Percentiles rank a stretch among this genome's conserved stretches.
Conservation (phyloP, 1,140 invertebrate genomes). For the Stegodyphus mimosarum region DNA sequence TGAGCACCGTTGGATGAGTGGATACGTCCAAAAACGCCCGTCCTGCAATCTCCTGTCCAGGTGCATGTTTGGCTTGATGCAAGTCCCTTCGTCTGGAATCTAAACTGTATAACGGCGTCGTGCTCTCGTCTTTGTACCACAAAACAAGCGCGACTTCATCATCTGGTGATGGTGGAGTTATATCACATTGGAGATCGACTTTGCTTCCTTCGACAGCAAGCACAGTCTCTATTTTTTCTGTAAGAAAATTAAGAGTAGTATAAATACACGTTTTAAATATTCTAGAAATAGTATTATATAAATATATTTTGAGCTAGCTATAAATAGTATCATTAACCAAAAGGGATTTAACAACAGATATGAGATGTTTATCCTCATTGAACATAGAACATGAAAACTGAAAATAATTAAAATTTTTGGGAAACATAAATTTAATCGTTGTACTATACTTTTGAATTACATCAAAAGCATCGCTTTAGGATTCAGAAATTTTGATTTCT, state of each 20-base stretch:
- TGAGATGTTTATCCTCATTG: no score
- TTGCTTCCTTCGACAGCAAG: conserved; percentile 72
- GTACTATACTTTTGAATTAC: no score
- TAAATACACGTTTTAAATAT: background rate
- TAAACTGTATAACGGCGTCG: conserved; percentile 78
- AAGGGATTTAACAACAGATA: no score
- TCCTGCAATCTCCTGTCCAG: conserved; percentile 60
- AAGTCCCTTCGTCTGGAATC: conserved; percentile 64
- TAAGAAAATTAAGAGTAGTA: conserved; percentile 25
- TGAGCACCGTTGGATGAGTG: conserved; percentile 59
- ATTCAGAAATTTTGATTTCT: no score
- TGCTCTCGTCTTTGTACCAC: conserved; percentile 86
- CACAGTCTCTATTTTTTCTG: conserved; percentile 62
- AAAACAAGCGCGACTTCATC: conserved; percentile 85
- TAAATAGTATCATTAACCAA: background rate
- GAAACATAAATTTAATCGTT: no score
- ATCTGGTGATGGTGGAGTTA: conserved; percentile 77
- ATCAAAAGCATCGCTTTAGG: no score
- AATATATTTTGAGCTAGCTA: background rate
- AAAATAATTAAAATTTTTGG: no score
- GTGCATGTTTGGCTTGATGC: conserved; percentile 63
- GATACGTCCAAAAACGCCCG: conserved; percentile 62
- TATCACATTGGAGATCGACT: conserved; percentile 84
- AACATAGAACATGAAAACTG: no score
- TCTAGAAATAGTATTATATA: background rate